These are phyloP conservation scores for Pantherophis vulpinus DNA, from an alignment of 2,797 vertebrate genomes.

Conservation along the genomic window DNA sequence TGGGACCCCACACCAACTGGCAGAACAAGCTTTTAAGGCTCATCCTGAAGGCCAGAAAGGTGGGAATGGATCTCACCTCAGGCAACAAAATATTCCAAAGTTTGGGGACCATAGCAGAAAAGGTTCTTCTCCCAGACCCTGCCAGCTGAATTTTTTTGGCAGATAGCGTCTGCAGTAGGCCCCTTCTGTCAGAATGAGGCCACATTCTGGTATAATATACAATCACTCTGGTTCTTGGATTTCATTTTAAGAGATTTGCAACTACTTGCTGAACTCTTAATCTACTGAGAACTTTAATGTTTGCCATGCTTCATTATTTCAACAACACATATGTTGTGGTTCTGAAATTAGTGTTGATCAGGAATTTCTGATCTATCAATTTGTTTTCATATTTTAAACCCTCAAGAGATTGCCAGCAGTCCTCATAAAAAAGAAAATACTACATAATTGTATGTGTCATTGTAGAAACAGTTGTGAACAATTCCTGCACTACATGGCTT, in stretches of 20 bases:
- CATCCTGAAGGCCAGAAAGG: background rate
- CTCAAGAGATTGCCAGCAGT: background rate
- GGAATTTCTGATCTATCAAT: slow-evolving; percentile 5
- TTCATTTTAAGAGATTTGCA: background rate
- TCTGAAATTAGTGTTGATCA: background rate
- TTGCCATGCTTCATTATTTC: background rate
- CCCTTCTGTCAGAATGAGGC: background rate
- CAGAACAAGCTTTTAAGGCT: background rate
- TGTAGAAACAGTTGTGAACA: background rate
- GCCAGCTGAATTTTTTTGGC: background rate
- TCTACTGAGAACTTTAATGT: background rate
- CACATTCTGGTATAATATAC: background rate
- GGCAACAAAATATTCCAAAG: background rate
- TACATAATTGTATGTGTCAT: background rate
- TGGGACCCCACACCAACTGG: too few species aligned
- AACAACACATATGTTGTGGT: background rate
- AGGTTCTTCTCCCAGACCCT: background rate
- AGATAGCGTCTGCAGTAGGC: background rate
- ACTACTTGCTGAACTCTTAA: background rate
- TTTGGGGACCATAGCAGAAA: background rate
- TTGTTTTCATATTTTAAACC: background rate
- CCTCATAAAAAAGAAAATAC: background rate
- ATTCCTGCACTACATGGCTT: background rate
- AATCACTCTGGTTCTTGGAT: background rate
- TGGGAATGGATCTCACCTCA: background rate